Evolutionary conservation across 2,888 invertebrate genomes (phyloP).

Genomic region (Mimumesa dahlbomi): DNA sequence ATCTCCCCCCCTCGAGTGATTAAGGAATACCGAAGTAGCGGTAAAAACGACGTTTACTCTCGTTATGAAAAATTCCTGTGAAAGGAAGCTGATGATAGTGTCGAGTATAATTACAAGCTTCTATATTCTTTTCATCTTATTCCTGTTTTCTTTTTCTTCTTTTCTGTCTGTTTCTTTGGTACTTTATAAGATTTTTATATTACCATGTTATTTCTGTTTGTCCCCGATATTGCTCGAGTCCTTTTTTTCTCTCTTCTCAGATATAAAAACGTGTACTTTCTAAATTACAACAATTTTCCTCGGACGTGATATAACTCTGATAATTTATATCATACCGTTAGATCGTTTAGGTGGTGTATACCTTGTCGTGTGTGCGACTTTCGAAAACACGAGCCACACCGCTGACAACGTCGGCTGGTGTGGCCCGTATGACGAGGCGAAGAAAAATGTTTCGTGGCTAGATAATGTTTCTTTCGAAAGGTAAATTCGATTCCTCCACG

Average conservation of each 20-base stretch:
- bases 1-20: background rate
- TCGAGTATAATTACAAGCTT: too few relatives aligned
- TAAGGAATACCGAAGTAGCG: background rate
- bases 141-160: background rate
- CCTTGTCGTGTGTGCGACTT: too few relatives aligned
- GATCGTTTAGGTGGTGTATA: too few relatives aligned
- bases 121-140: background rate
- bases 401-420: too few relatives aligned
- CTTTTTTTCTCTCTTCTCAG: too few relatives aligned
- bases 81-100: background rate
- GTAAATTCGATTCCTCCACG: background rate
- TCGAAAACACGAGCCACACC: too few relatives aligned
- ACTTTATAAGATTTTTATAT: too few relatives aligned
- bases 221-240: too few relatives aligned
- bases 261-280: background rate
- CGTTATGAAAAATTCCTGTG: background rate
- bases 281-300: slow-evolving; percentile 4
- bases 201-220: too few relatives aligned
- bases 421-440: background rate
- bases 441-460: slow-evolving; percentile 1
- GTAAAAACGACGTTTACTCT: slow-evolving; percentile 4
- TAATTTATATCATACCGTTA: too few relatives aligned
- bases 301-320: background rate
- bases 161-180: too few relatives aligned
- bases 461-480: background rate